phyloP scores from a whole-genome alignment of 2,113 vertebrate genomes.

The Tonatia bakeri region DNA sequence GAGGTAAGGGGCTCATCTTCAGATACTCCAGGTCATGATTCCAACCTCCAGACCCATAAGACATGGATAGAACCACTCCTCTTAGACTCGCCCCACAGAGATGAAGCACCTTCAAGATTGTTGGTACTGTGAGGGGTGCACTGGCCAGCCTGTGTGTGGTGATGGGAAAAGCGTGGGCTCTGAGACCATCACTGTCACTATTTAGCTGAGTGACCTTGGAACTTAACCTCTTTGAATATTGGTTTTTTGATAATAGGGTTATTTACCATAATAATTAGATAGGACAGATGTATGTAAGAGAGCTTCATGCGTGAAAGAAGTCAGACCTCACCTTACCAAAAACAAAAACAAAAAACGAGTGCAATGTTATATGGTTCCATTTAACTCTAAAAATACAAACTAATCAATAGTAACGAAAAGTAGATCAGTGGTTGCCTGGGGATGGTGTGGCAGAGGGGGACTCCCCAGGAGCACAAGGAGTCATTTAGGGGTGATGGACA shows the following conservation, averaged over 20 bases:
- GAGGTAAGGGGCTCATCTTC: not conserved
- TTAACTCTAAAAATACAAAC: not conserved
- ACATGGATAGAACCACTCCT: not conserved
- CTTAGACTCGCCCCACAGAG: not conserved
- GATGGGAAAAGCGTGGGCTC: not conserved
- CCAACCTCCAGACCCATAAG: not conserved
- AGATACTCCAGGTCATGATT: not conserved
- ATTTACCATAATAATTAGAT: not conserved
- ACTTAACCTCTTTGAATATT: not conserved
- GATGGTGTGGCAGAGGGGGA: not conserved
- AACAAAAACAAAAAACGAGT: not conserved
- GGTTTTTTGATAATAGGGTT: not conserved
- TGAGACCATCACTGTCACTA: rapidly evolving
- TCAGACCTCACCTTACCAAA: not conserved
- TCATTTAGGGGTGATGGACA: not conserved
- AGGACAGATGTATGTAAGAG: not conserved
- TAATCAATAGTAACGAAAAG: not conserved
- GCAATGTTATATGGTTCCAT: not conserved
- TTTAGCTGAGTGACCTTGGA: not conserved
- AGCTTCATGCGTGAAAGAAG: not conserved
- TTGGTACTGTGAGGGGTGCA: rapidly evolving
- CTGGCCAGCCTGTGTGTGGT: not conserved
- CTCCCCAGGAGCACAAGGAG: not conserved
- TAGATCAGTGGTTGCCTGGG: not conserved
- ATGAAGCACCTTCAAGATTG: not conserved